phyloP scores from a whole-genome alignment of 1,140 invertebrate genomes.

The Euborellia annulipes region DNA sequence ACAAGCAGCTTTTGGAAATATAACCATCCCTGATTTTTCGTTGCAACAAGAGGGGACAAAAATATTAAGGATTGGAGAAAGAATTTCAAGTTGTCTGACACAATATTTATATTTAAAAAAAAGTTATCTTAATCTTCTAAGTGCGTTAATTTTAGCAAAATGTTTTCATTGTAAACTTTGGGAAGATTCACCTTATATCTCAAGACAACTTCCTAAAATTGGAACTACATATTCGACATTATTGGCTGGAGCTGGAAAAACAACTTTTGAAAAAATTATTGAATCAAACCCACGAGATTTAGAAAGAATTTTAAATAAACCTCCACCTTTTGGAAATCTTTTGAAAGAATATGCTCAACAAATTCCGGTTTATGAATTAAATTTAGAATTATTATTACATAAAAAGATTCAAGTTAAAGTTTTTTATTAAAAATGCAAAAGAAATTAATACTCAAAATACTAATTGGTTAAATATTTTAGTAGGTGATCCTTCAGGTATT shows the following conservation, averaged over 20 bases:
- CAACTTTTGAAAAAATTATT: slow-evolving; percentile 43
- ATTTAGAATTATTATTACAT: not conserved
- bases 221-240: slow-evolving; percentile 43
- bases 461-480: too few relatives aligned
- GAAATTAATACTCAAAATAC: too few relatives aligned
- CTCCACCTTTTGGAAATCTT: slow-evolving; percentile 22
- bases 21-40: slow-evolving; percentile 46
- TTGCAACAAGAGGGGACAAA: slow-evolving; percentile 50
- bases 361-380: slow-evolving; percentile 18
- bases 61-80: slow-evolving; percentile 46
- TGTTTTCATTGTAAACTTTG: slow-evolving; percentile 49
- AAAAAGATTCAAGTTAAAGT: too few relatives aligned
- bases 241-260: slow-evolving; percentile 48
- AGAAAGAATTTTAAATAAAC: slow-evolving; percentile 35
- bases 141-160: slow-evolving; percentile 43
- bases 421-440: too few relatives aligned
- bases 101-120: not conserved
- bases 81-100: slow-evolving; percentile 45
- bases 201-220: slow-evolving; percentile 52
- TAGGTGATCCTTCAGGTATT: too few relatives aligned
- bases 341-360: slow-evolving; percentile 16
- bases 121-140: slow-evolving; percentile 28
- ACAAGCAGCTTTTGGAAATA: slow-evolving; percentile 52
- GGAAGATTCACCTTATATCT: slow-evolving; percentile 56
- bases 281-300: slow-evolving; percentile 53